Evolutionary conservation across 2,888 invertebrate species (phyloP), one percentile per base, ranked within the genome.

Genomic region (Rhagophthalmus giganteus): DNA sequence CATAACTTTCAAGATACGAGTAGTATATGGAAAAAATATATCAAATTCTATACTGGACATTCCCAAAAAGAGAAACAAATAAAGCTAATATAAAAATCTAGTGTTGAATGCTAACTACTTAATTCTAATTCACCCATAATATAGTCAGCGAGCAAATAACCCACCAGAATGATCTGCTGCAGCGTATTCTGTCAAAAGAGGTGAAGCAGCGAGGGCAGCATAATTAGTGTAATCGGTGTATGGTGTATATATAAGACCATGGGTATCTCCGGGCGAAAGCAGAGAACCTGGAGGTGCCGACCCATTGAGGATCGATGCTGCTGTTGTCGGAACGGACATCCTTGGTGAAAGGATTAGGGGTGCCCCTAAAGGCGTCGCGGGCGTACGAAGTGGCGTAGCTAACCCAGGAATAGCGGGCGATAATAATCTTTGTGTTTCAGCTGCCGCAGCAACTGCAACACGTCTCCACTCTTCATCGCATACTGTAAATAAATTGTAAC

Each of bases 151-250:
- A 79, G 87, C 87, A 82, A 87, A 88, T 78, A 88, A 88, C 94
- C 92, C 93, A 94, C 94, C 94, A 84, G 91, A 88, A 85, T 93
- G 91, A 81, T 93, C 93, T 73, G 92, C 87, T 62, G 83, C 79
- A 65, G 88, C 86, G 81, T 91, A 90, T 76, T 90, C 83, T 61
- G 89, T 85, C 74, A 90, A 85, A 65, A 90, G 81, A 60, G 90
- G 91, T 67, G 89, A 89, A 66, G 84, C 84, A 48, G 84, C 81
- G 67, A 92, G 80, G 54, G 93, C 90, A 20, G 90, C 89, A 78
- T 94, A 94, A 78, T 92, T 90, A 74, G 87, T 88, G 78, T 92
- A 94, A 74, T 94, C 93, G 45, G 86, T 85, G 73, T 93, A 94
- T 28, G 88, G 88, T 10, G 88, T 86, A 80, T 94, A 94, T 77